Evolutionary conservation across 1,140 invertebrate genomes (phyloP), one percentile per base, ranked within the genome.

Genomic region (Leptinotarsa texana): DNA sequence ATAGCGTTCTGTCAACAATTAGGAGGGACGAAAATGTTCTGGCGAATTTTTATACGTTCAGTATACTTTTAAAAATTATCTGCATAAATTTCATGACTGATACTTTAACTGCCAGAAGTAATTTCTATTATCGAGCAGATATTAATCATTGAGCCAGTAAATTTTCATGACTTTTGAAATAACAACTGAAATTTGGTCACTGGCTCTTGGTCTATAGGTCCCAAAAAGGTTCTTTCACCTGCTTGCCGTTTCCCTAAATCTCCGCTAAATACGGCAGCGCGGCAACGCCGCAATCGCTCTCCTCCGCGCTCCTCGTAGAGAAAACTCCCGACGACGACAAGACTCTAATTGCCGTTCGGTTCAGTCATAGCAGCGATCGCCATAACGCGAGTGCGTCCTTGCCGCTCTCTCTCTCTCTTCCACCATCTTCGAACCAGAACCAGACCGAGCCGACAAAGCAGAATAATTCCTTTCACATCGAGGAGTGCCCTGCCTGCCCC

Each of bases 361-460:
- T 72, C 70, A 72, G 70, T 72, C 63, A 42, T 22, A 63, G 57
- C 70, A 72, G 70, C 70, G 70, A 51, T 24, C 24, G 70, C 17
- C 21, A 15, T 33, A 33, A 22, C 27, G 63, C 63, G 63, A 22
- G 63, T 24, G 63, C 27, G 27, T 65, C 17, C 21, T n/a, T 65
- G 13, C 27, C 17, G 4, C 63, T 33, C 27, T 65, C 63, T 65
- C 63, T 17, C 21, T 33, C 21, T 62, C 21, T 21, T 18, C 21
- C 17, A 21, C 61, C 22, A 65, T 33, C 63, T 22, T 65, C 63
- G 63, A 65, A 22, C 21, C 27, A 33, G 13, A 22, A 22, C 21
- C 63, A 22, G 27, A 33, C 63, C 63, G 63, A 22, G 13, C 63
- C 33, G 33, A 42, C 33, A 42, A 42, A 33, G 21, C 27, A 22